phyloP scores from a whole-genome alignment of 1,140 invertebrate species.

The Leptinotarsa undecemlineata region DNA sequence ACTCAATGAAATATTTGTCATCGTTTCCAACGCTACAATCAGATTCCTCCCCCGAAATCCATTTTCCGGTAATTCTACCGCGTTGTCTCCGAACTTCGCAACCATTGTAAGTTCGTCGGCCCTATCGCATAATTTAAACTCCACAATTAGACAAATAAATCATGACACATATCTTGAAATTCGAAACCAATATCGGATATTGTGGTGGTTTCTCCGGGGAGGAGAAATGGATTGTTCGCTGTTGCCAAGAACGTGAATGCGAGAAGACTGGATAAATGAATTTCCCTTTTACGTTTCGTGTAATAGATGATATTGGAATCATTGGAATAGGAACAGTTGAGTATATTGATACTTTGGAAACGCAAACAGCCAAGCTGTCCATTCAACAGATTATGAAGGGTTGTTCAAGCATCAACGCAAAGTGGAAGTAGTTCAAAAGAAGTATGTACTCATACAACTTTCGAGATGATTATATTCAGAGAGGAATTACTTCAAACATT shows the following conservation, averaged over 20 bases:
- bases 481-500: too few species aligned
- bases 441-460: too few species aligned
- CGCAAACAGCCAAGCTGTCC: too few species aligned
- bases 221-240: background rate
- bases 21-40: background rate
- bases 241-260: background rate
- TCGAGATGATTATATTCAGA: too few species aligned
- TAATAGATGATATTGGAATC: too few species aligned
- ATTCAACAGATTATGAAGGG: too few species aligned
- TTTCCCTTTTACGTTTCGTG: too few species aligned
- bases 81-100: background rate
- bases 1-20: too few species aligned
- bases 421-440: too few species aligned
- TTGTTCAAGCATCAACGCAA: too few species aligned
- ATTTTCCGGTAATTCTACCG: background rate
- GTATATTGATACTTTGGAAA: too few species aligned
- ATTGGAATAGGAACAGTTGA: too few species aligned
- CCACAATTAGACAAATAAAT: conserved; percentile 28
- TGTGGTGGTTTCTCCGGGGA: background rate
- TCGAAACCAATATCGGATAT: background rate
- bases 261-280: background rate
- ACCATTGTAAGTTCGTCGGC: conserved; percentile 2
- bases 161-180: background rate
- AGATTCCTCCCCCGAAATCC: background rate
- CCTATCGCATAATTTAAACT: conserved; percentile 36